phyloP scores from a whole-genome alignment of 2,113 vertebrate genomes.

The Microtus oregoni region DNA sequence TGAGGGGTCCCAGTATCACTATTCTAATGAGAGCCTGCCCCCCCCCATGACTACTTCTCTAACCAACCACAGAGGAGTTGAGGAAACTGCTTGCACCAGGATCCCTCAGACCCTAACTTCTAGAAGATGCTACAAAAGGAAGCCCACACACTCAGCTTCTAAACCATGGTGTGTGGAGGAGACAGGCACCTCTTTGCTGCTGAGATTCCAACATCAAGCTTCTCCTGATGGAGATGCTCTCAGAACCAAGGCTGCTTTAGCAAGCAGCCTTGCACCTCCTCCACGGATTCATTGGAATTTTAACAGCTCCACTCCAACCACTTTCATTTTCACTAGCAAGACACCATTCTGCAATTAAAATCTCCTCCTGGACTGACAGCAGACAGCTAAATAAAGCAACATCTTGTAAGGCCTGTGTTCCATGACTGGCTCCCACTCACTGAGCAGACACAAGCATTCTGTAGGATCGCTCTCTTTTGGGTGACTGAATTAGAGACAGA shows the following conservation, averaged over 20 bases:
- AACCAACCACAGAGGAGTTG: background rate
- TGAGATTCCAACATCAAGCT: constrained; percentile 23
- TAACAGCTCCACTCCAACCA: constrained; percentile 47
- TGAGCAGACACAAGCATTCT: background rate
- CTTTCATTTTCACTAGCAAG: constrained; percentile 67
- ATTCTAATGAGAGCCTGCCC: background rate
- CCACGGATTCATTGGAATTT: constrained; percentile 53
- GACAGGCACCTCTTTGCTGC: background rate
- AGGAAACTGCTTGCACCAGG: background rate
- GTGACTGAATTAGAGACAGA: background rate
- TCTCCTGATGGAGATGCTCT: constrained; percentile 1
- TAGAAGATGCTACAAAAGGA: background rate
- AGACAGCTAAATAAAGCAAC: constrained; percentile 35
- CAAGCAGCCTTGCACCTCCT: constrained; percentile 53
- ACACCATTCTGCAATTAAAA: constrained; percentile 63
- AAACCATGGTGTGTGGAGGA: background rate
- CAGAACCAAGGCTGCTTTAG: constrained; percentile 44
- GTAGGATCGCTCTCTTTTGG: background rate
- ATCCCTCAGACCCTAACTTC: background rate
- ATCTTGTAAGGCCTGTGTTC: background rate
- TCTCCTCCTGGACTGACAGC: constrained; percentile 54
- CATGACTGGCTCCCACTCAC: background rate
- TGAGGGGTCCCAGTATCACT: background rate
- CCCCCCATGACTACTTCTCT: too few species aligned
- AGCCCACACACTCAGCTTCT: background rate